Base-by-base conservation (phyloP, 2,888 invertebrate species). In the Nasonovia ribisnigri region DNA sequence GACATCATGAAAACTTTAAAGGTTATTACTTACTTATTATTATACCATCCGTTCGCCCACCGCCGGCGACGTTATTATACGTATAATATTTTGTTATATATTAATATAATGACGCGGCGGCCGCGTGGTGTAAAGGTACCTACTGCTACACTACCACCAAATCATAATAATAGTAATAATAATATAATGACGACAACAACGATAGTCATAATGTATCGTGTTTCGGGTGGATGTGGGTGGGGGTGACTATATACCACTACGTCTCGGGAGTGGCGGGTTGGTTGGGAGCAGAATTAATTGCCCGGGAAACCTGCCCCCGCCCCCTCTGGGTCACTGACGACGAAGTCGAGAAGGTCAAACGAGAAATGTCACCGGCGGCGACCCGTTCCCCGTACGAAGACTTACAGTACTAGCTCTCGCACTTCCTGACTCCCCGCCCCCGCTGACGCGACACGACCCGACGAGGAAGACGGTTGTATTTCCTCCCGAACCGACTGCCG, bases 341-440 rank as follows among this genome's bases (percentile, higher is more conserved):
- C 51, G 16, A 16, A 77, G 77, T 13, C 90, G 16, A 93, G 93
- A 93, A 93, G 93, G 93, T 93, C 90, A 93, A 93, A 90, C 46
- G 93, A 93, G 60, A 93, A 93, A 93, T 90, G 93, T 93, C 93
- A 93, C 93, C 48, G 26, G 11, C 48, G 86, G 29, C 57, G 46
- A n/a, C 46, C 60, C 42, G 36, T 29, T 29, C 43, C 60, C 20
- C 36, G n/a, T 6, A 60, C 20, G 48, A 48, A 87, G 77, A 77
- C 77, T 77, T 77, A 77, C 77, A 77, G 36, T 77, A 36, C 77
- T 36, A 77, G 20, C 36, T 77, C 36, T 77, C 6, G 77, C 36
- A 36, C 20, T 77, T 77, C 77, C 77, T 77, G 36, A 77, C 36
- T 8, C 77, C 36, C 36, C 36, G 8, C 20, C 20, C 20, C 77